Percentiles rank a stretch among this genome's conserved stretches.
These are phyloP conservation scores for Asteroscopus sphinx DNA, from an alignment of 2,888 invertebrate species.

Conservation along the genomic window DNA sequence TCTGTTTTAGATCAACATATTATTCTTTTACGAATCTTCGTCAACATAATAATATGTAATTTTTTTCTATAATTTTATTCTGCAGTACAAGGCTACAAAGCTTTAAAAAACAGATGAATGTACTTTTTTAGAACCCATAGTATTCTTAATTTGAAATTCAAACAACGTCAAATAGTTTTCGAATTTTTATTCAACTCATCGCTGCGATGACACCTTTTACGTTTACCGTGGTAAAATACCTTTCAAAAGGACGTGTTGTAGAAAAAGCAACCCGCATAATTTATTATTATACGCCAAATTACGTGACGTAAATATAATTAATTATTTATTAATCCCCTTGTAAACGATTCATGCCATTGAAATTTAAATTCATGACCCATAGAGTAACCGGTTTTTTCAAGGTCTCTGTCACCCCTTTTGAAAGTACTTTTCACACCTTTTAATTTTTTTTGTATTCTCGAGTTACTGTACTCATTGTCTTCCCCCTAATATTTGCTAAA, in stretches of 20 bases:
- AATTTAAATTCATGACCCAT: conserved; percentile 56
- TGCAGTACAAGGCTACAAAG: too few relatives aligned
- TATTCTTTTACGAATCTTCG: too few relatives aligned
- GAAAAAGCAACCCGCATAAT: conserved; percentile 48
- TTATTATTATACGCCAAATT: conserved; percentile 53
- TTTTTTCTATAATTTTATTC: too few relatives aligned
- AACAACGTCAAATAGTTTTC: background rate
- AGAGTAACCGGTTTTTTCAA: conserved; percentile 55
- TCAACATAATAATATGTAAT: too few relatives aligned
- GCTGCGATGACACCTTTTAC: conserved; percentile 25
- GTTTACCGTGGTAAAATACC: conserved; percentile 18
- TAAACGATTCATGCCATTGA: conserved; percentile 47
- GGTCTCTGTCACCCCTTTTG: conserved; percentile 56
- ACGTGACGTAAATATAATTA: conserved; percentile 51
- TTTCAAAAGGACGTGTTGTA: conserved; percentile 12
- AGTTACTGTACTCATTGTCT: conserved; percentile 59
- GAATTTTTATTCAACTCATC: conserved; percentile 3
- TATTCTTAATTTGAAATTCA: background rate
- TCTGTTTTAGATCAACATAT: too few relatives aligned
- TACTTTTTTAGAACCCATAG: background rate
- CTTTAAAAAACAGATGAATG: too few relatives aligned
- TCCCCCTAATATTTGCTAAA: conserved; percentile 75
- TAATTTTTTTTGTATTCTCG: conserved; percentile 53
- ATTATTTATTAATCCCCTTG: conserved; percentile 57
- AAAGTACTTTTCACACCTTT: conserved; percentile 64